Base-by-base conservation (phyloP, 2,797 vertebrate genomes). In the Arrhamphus sclerolepis region DNA sequence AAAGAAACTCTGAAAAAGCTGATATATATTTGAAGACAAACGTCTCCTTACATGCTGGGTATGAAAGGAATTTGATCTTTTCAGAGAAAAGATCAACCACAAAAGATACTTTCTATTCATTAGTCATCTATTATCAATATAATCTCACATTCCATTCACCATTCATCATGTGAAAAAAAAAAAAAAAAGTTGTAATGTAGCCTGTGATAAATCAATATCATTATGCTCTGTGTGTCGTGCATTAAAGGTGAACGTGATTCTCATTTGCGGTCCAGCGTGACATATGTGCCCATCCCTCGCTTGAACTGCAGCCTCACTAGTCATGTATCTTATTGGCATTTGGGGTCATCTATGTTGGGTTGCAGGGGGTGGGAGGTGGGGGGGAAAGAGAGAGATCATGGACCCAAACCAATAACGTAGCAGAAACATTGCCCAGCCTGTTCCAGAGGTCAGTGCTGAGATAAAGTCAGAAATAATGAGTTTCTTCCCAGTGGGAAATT, bases 381-480 rank as follows among this genome's bases (percentile, higher is more conserved):
- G 6, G 24, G 24, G 24, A 26, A 28, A 62, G 60, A 56, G 71
- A 38, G 60, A 61, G 62, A 80, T 56, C 80, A 69, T 74, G 72
- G 77, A 76, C 86, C 76, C 76, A 85, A 82, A 85, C 88, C 85
- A 91, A 85, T 91, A 91, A 89, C 65, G 59, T 89, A 85, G 75
- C 83, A 67, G 72, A 70, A 73, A 88, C 70, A 56, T 90, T 85
- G 73, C 82, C 65, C 71, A 68, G 73, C 87, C 70, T 53, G 57
- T 82, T 89, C 57, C 78, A 80, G 83, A 88, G 90, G 91, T 91
- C 89, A 90, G 81, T 34, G 74, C 67, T 80, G 84, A 87, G 86
- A 91, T 87, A 87, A 88, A 89, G 88, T 82, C 84, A 83, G 85
- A 89, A 89, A 91, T 93, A 92, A 93, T 90, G 87, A 92, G 85